Conservation (phyloP, 2,888 invertebrate genomes). For the Synanthedon vespiformis region DNA sequence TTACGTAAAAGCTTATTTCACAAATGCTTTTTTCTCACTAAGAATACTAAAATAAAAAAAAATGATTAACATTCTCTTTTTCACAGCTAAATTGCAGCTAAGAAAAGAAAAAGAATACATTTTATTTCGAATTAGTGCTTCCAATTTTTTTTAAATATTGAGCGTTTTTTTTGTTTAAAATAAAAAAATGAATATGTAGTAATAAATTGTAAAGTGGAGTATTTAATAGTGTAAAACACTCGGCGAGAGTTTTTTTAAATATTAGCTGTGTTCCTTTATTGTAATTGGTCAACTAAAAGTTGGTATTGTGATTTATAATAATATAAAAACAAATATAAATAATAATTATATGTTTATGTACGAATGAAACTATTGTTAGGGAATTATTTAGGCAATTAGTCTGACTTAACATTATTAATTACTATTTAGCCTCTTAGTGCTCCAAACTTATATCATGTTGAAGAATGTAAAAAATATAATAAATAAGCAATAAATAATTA, state of each 20-base stretch:
- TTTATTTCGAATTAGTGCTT: too few species aligned
- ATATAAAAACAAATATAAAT: constrained; percentile 23
- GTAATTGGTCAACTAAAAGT: constrained; percentile 59
- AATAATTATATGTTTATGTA: constrained; percentile 19
- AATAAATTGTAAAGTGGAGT: not conserved
- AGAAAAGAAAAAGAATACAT: too few species aligned
- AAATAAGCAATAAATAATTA: constrained; percentile 43
- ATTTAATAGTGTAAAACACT: constrained; percentile 46
- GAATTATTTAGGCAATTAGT: constrained; percentile 51
- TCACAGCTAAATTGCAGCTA: too few species aligned
- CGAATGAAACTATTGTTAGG: constrained; percentile 56
- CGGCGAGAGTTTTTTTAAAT: constrained; percentile 25
- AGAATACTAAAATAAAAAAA: too few species aligned
- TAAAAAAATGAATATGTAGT: not conserved
- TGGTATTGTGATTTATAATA: constrained; percentile 66
- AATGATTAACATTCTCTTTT: too few species aligned
- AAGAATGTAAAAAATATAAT: constrained; percentile 55
- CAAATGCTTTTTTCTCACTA: too few species aligned
- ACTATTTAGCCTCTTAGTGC: constrained; percentile 48
- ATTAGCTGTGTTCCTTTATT: constrained; percentile 44
- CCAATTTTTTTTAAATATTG: too few species aligned
- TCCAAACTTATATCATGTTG: constrained; percentile 58
- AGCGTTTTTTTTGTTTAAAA: not conserved
- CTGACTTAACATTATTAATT: constrained; percentile 45
- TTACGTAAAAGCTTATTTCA: too few species aligned